phyloP scores from a whole-genome alignment of 2,888 invertebrate species.

The Cerastis rubricosa region DNA sequence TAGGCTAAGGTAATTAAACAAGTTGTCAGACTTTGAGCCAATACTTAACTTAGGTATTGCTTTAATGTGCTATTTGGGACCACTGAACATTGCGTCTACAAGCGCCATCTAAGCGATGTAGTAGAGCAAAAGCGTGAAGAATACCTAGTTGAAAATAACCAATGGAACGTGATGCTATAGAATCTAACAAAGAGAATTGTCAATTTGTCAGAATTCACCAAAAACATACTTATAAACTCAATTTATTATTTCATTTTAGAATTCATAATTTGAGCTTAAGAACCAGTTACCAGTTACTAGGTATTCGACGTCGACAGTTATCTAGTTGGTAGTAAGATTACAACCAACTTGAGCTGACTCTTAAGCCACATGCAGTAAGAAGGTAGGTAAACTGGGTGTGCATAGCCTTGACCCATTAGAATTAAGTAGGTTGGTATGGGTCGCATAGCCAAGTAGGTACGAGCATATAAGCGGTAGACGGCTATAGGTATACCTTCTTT shows the following conservation, averaged over 20 bases:
- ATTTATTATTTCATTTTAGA: neutral
- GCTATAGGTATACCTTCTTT: neutral
- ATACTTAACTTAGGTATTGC: neutral
- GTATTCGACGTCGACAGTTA: neutral
- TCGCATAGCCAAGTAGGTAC: slow-evolving; percentile 30
- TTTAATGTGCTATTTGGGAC: neutral
- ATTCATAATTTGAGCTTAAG: neutral
- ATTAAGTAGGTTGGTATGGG: slow-evolving; percentile 28
- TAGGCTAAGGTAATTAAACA: neutral
- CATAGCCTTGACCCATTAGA: slow-evolving; percentile 50
- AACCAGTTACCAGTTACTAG: too few relatives aligned
- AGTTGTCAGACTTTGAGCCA: neutral
- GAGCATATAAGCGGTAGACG: neutral
- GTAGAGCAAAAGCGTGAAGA: neutral
- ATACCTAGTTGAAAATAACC: neutral
- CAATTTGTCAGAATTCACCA: neutral
- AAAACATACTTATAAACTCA: neutral
- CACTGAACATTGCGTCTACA: neutral
- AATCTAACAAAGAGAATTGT: neutral
- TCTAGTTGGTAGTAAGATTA: neutral
- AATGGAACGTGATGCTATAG: neutral
- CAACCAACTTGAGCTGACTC: too few relatives aligned
- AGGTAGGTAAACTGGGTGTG: slow-evolving; percentile 4
- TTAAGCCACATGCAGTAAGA: slow-evolving; percentile 15
- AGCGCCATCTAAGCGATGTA: slow-evolving; percentile 10